Percentiles rank a stretch among this genome's conserved stretches.
These are phyloP conservation scores for Phyllotis vaccarum DNA, from an alignment of 2,797 vertebrate species.

Conservation along the genomic window DNA sequence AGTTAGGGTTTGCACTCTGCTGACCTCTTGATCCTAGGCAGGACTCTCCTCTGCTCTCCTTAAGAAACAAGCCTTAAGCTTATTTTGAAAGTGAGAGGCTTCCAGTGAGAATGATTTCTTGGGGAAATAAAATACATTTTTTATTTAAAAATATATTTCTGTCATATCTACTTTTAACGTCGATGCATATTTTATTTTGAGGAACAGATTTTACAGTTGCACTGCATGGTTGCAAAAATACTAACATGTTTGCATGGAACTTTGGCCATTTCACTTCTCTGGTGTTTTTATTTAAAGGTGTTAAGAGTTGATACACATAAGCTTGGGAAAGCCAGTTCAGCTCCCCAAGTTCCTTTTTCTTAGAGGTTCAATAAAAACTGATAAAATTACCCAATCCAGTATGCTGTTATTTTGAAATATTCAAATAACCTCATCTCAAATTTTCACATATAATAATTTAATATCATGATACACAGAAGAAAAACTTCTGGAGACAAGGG, in stretches of 20 bases:
- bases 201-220: conserved; percentile 37
- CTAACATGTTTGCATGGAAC: conserved; percentile 17
- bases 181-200: conserved; percentile 32
- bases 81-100: conserved; percentile 52
- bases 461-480: background rate
- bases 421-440: background rate
- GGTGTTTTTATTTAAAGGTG: background rate
- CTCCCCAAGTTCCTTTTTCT: conserved; percentile 23
- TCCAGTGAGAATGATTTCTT: conserved; percentile 25
- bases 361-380: background rate
- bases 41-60: background rate
- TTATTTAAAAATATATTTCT: conserved; percentile 44
- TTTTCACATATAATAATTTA: conserved; percentile 20
- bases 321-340: background rate
- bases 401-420: conserved; percentile 23
- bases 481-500: background rate
- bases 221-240: conserved; percentile 1
- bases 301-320: background rate
- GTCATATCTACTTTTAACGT: conserved; percentile 39
- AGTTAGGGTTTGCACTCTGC: background rate
- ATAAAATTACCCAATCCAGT: background rate
- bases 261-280: background rate
- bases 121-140: conserved; percentile 56
- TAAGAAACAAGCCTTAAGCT: conserved; percentile 7
- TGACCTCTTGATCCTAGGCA: background rate